Base-by-base conservation (phyloP, 2,888 invertebrate genomes). In the Cephus rjabovi region DNA sequence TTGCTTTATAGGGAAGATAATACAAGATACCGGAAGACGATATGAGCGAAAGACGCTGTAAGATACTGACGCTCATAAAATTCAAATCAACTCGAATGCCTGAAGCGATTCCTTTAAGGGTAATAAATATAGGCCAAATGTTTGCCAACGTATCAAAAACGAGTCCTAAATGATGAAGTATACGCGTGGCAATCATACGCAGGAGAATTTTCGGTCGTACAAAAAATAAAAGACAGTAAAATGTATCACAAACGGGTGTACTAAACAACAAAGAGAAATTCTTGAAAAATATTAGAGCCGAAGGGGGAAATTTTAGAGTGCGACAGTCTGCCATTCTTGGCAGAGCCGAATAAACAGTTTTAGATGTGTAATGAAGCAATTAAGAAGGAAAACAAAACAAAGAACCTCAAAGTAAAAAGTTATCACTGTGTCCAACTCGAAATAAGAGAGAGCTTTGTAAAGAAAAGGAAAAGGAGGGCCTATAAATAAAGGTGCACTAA, bases 401-500 rank as follows among this genome's bases (percentile, higher is more conserved):
- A 9, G 9, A 23, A 9, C 23, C 56, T 73, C 40, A 69, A 40
- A 35, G 74, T n/a, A 74, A 75, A 78, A 76, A 75, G 37, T 80
- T 76, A 78, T 79, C 74, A 70, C 77, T 80, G 73, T 75, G 79
- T 80, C 79, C 78, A 79, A 77, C 81, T 80, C 80, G 77, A 75
- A 79, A 77, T 78, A 76, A 69, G 77, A 77, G 79, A 80, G 76
- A 37, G 76, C 35, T 80, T 76, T 37, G 77, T 73, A 23, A 56
- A 56, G 23, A 15, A 56, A 56, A 81, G 83, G 78, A 80, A 70
- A 73, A 78, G 74, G 75, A 75, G 80, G 74, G 82, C 79, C 79
- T 78, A 76, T 82, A 84, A 80, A 83, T 84, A 86, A 87, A 86
- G 85, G 84, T 86, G 84, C 84, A 84, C 88, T 89, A 89, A 89